Conservation (phyloP, 2,888 invertebrate species). For the Netelia fuscicornis region DNA sequence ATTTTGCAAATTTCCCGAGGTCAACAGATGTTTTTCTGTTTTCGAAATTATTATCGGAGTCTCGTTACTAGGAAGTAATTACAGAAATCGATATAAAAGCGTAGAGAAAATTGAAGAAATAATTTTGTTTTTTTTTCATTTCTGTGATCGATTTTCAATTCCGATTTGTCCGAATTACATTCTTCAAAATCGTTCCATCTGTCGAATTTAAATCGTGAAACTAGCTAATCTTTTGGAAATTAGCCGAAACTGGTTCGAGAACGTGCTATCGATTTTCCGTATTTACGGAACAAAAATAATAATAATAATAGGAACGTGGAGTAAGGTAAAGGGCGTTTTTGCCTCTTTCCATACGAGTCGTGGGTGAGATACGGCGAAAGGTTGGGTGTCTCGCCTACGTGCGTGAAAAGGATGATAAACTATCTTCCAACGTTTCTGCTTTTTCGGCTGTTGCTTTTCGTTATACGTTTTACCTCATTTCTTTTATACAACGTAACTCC, state of each 20-base stretch:
- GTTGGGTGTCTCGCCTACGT: constrained; percentile 52
- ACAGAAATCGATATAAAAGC: too few species aligned
- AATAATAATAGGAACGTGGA: constrained; percentile 35
- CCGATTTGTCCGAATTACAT: too few species aligned
- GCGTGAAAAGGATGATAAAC: constrained; percentile 66
- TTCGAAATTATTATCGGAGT: too few species aligned
- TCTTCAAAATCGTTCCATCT: too few species aligned
- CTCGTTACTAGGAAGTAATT: too few species aligned
- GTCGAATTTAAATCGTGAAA: too few species aligned
- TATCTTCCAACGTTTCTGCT: constrained; percentile 45
- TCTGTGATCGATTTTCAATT: too few species aligned
- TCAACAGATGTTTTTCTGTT: too few species aligned
- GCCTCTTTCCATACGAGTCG: constrained; percentile 33
- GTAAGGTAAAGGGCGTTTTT: not conserved
- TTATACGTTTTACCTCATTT: constrained; percentile 40
- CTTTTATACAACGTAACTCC: constrained; percentile 29
- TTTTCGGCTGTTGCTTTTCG: constrained; percentile 43
- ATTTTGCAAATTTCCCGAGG: not conserved
- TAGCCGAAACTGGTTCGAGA: not conserved
- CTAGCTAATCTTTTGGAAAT: too few species aligned
- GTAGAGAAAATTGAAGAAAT: too few species aligned
- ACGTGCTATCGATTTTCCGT: not conserved
- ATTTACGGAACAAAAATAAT: constrained; percentile 5
- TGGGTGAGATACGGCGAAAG: constrained; percentile 55
- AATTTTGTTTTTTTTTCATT: too few species aligned